Base-by-base conservation (phyloP, 2,888 invertebrate genomes). In the Drosophila phalerata region DNA sequence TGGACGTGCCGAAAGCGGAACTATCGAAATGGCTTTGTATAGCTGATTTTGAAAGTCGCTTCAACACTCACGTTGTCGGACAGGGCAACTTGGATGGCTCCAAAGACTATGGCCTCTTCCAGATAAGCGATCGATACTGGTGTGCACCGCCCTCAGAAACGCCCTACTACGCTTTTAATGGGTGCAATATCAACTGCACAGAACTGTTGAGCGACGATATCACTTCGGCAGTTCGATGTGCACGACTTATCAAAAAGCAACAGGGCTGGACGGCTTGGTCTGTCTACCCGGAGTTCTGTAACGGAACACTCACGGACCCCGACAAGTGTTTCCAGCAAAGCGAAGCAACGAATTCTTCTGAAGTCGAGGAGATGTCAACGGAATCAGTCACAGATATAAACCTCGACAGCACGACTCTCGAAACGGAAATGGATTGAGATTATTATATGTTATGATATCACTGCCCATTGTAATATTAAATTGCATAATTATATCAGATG, bases 1-100 rank as follows among this genome's bases (percentile, higher is more conserved):
- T 91, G 53, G 92, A 91, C 69, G 79, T 91, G 15, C 89, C 91
- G 22, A 90, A 90, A 58, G 34, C 66, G 63, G 92, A 92, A 45
- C 62, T 92, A 6, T 68, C 90, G 1, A 69, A 81, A 6, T 92
- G 92, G 92, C 71, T 90, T 3, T 92, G 92, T 68, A 89, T 92
- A 58, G 91, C 89, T 5, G 70, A 91, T 43, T 88, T 89, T 32
- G 92, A 92, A 72, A 92, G 91, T 72, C 87, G 88, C 34, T 92
- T 93, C n/a, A 92, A 93, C 37, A 94, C 94, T 0, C 83, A 93
- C 45, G 92, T 91, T 3, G 88, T 93, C 37, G 94, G 94, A 0
- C 91, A 85, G 17, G 81, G 91, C 0, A 94, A 94, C 80, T 77
- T 73, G 2, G 93, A 94, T 79, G 94, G 94, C 0, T 91, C 92